Evolutionary conservation across 2,797 vertebrate species (phyloP), one percentile per base, ranked within the genome.

Genomic region (Chloroceryle inda): DNA sequence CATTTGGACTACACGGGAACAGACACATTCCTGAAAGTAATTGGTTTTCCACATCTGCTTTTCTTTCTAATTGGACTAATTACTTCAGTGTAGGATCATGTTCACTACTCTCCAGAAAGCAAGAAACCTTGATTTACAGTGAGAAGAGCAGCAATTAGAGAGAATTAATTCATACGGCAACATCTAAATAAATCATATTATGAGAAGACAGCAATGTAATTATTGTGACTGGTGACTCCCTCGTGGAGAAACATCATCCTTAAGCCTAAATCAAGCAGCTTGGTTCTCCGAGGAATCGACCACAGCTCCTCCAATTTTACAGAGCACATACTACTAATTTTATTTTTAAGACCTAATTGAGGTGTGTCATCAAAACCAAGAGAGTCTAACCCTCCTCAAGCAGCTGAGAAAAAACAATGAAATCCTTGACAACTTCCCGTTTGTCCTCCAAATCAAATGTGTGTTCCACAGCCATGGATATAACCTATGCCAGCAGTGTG

Each of bases 181-280:
- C 98, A 98, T 98, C 97, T 98, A 98, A 98, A 98, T 98, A 98
- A 98, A 98, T 98, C 98, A 98, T 98, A 97, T 97, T 97, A 98
- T 75, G 96, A 97, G 95, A 97, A 98, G 98, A 98, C 97, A 97
- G 98, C 96, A 89, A 96, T 97, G 97, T 98, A 98, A 98, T 98
- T 98, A 98, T 98, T 98, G 97, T 98, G 98, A 98, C 98, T 98
- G 97, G 98, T 97, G 90, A 95, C 94, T 98, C 98, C 97, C 98
- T 97, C 35, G 97, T 96, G 97, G 95, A 92, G 89, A 92, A 95
- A 94, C 97, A 97, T 97, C 97, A 96, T 89, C 93, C 95, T 95
- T 62, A 69, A 96, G 94, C 95, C 95, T 95, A 95, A 97, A 97
- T 75, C 73, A 69, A 90, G 96, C 95, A 69, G 89, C 92, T 50